Evolutionary conservation across 1,140 invertebrate genomes (phyloP), one percentile per base, ranked within the genome.

Genomic region (Calycopis cecrops): DNA sequence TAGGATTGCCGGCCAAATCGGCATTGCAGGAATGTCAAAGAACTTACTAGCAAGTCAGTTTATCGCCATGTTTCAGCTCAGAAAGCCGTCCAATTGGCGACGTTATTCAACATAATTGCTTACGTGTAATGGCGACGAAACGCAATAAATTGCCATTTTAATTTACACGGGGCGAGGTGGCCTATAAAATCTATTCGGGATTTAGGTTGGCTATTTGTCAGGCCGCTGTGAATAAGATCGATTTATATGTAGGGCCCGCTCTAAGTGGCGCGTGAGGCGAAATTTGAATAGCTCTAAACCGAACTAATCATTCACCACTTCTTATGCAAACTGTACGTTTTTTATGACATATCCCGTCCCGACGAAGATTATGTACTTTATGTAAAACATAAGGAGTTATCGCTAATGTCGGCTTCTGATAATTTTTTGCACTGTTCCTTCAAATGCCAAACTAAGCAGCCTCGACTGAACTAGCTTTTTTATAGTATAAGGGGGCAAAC

Each of bases 201-300:
- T 28, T 28, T 28, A 28, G 17, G 40, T 12, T 17, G 14, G 17
- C 40, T 16, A 44, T 44, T 44, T 44, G 40, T 44, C 40, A 44
- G 14, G 14, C 9, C 14, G 16, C 14, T 14, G 14, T 44, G 16
- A 44, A 44, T 44, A 44, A 44, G 40, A 44, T 17, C 40, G 16
- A 44, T 44, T 44, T 44, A 44, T 44, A 44, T 44, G 40, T 44
- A 16, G 40, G 40, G 40, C 40, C 14, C 14, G 12, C 40, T 44
- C 40, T 44, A 44, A 44, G 40, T 44, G 40, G 40, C 9, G 14
- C 40, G 40, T 44, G 40, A 44, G 14, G 40, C 9, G 40, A 44
- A 44, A 12, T 40, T n/a, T 14, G 38, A 40, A 14, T 7, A 14
- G 14, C n/a, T n/a, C 17, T 8, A 44, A 14, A 14, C 7, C 40